These are phyloP conservation scores for Casuarius casuarius DNA, from an alignment of 2,113 vertebrate species.

Conservation along the genomic window DNA sequence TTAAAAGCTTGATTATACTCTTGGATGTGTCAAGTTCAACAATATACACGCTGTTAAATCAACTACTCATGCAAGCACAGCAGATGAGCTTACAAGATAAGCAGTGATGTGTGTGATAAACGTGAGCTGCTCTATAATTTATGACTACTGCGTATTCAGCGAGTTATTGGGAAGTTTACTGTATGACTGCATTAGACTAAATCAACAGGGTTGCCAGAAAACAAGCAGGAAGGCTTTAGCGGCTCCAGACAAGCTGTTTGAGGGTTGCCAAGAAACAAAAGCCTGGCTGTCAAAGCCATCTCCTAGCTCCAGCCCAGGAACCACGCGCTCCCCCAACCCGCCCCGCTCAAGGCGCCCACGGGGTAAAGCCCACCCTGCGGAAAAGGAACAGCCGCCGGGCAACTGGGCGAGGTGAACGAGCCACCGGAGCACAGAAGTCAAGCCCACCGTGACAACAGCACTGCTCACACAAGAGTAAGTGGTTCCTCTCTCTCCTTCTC, in stretches of 20 bases:
- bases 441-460: too few relatives aligned
- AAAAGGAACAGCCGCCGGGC: too few relatives aligned
- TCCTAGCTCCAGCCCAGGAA: background rate
- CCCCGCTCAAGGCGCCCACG: too few relatives aligned
- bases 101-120: constrained; percentile 63
- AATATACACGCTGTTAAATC: constrained; percentile 68
- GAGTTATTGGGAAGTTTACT: background rate
- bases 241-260: background rate
- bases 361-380: too few relatives aligned
- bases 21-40: constrained; percentile 63
- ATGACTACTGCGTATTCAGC: background rate
- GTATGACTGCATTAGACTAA: rapidly evolving
- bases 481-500: too few relatives aligned
- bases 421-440: too few relatives aligned
- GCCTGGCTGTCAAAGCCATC: background rate
- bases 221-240: background rate
- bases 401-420: too few relatives aligned
- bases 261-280: background rate
- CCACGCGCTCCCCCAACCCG: background rate
- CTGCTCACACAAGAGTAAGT: too few relatives aligned
- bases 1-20: constrained; percentile 51
- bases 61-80: constrained; percentile 60
- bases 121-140: constrained; percentile 60
- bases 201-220: background rate
- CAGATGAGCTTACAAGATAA: constrained; percentile 71